Evolutionary conservation across 2,113 vertebrate genomes (phyloP).

Genomic region (Sylvilagus bachmani): DNA sequence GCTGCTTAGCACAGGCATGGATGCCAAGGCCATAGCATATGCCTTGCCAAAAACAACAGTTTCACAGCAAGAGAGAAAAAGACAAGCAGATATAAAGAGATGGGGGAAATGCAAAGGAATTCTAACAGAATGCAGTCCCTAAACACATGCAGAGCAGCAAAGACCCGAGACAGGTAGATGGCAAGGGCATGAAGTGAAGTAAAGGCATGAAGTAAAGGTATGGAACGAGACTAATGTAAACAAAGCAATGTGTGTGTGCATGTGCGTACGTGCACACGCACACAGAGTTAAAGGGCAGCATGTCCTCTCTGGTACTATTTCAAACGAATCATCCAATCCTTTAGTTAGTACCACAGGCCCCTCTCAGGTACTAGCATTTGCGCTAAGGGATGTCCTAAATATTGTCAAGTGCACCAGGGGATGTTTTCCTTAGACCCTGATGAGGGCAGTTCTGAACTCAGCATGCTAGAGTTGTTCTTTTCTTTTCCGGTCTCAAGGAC

Average conservation of each 20-base stretch:
- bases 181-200: background rate
- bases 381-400: background rate
- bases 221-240: conserved; percentile 25
- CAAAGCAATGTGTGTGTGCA: background rate
- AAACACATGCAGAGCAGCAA: conserved; percentile 36
- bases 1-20: background rate
- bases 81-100: conserved; percentile 51
- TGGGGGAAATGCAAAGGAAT: conserved; percentile 20
- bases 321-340: background rate
- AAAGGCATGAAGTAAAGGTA: background rate
- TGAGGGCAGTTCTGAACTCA: conserved; percentile 24
- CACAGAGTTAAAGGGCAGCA: conserved; percentile 37
- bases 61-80: background rate
- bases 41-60: conserved; percentile 68
- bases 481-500: background rate
- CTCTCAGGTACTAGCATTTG: background rate
- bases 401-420: background rate
- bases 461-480: background rate
- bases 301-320: background rate
- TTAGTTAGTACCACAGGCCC: background rate
- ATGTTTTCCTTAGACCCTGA: conserved; percentile 3
- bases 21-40: background rate
- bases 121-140: conserved; percentile 47
- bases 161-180: background rate
- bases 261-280: background rate